Evolutionary conservation across 2,888 invertebrate genomes (phyloP), one percentile per base, ranked within the genome.

Genomic region (Sarcophaga carnaria): DNA sequence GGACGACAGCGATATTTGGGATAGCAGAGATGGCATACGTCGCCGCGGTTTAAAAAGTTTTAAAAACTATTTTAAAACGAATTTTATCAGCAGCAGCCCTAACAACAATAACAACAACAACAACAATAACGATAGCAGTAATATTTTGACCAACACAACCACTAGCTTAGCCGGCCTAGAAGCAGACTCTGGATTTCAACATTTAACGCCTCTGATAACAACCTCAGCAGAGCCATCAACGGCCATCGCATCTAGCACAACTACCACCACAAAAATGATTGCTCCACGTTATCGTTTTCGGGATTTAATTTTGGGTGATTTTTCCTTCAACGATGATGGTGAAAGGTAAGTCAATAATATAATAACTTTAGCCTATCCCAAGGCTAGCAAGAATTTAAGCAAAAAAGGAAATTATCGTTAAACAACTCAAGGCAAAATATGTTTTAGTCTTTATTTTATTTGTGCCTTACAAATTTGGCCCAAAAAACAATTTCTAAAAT

Each of bases 271-370:
- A 83, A 93, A 90, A 90, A 92, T 93, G 90, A 91, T 93, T 89
- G 92, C 96, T 67, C 96, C 96, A 67, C 94, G 97, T 88, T 97
- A 97, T 94, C 95, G 97, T 78, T 95, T 97, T 90, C 94, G 97
- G 88, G 97, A 97, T 93, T 95, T 97, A 89, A 95, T 97, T 90
- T 94, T 96, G 90, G 97, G 97, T 69, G 97, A 97, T 93, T 96
- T 96, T 92, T 96, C 96, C 20, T 96, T 96, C 93, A 96, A 95
- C 91, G 96, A 96, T 91, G 96, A 96, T 90, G 96, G 96, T 67
- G 96, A 96, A 95, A 96, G 97, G 97, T 97, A 93, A 94, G 94
- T 92, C 54, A 66, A 8, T n/a, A 66, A 37, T 27, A n/a, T 10
- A 45, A n/a, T 10, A 20, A 37, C 45, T n/a, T 66, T 45, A 66